Evolutionary conservation across 1,140 invertebrate genomes (phyloP), one percentile per base, ranked within the genome.

Genomic region (Orussus abietinus): DNA sequence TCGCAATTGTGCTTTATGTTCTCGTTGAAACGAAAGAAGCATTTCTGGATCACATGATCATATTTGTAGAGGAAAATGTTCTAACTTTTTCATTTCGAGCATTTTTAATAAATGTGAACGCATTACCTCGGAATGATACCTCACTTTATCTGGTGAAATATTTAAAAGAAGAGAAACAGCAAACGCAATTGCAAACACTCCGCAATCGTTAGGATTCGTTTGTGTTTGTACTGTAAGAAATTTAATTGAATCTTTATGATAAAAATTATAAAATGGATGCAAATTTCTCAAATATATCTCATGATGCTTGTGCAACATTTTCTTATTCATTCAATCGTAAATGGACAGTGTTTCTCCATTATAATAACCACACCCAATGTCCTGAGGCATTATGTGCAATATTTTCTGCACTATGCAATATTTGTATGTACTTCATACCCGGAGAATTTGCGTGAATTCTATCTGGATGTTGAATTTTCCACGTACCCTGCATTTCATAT

Each of bases 151-250:
- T n/a, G 35, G 35, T 25, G 22, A 25, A 5, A 10, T n/a, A 9
- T 3, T 4, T 12, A 30, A 30, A 1, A 30, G 21, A 29, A 22
- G n/a, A 9, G 32, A 22, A 1, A 42, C 33, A 10, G 41, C 32
- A 18, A 36, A 36, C 9, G 41, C 41, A 19, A 42, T 36, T 15
- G 41, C 32, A 36, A 28, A 36, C 14, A 30, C 11, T 6, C 39
- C 39, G 20, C 20, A 34, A 21, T 42, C 39, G 9, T 25, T 11
- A 36, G n/a, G n/a, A n/a, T 30, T 36, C 19, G 12, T 11, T 18
- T 42, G 41, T 13, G 29, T 18, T 30, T 42, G 41, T 20, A 42
- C 41, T 29, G 3, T 42, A 10, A 6, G 26, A n/a, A 42, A 29
- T 5, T 18, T 35, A 5, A 36, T 15, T 3, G 30, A n/a, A n/a